A percentile compares a stretch with the other conserved stretches of the same genome.
Evolutionary conservation across 2,888 invertebrate genomes (phyloP).

Genomic region (Rosalia funebris): DNA sequence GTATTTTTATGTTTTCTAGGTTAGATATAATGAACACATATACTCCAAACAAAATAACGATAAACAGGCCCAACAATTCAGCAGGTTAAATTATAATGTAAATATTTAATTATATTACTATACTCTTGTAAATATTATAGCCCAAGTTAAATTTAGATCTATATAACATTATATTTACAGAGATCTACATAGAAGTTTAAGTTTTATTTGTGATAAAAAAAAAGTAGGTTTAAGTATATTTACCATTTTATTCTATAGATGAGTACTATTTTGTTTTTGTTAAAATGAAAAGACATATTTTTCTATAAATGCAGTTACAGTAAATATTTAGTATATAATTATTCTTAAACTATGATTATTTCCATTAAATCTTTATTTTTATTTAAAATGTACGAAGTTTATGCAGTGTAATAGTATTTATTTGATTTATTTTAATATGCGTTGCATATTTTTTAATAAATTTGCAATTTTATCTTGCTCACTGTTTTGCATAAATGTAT

Average conservation of each 20-base stretch:
- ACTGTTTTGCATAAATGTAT: too few relatives aligned
- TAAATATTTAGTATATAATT: not conserved
- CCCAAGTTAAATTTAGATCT: conserved; percentile 17
- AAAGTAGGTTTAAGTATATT: conserved; percentile 12
- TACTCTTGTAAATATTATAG: conserved; percentile 21
- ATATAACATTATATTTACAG: conserved; percentile 8
- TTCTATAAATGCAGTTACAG: not conserved
- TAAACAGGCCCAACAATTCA: conserved; percentile 61
- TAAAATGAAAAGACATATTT: not conserved
- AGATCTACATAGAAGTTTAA: too few relatives aligned
- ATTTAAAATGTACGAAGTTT: too few relatives aligned
- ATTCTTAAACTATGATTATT: too few relatives aligned
- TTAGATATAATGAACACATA: conserved; percentile 76
- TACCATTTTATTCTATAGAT: not conserved
- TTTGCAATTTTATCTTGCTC: too few relatives aligned
- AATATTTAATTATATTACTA: not conserved
- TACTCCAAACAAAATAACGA: conserved; percentile 75
- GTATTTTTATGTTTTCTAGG: conserved; percentile 64
- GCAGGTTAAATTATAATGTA: conserved; percentile 52
- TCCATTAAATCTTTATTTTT: too few relatives aligned
- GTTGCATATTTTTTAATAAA: too few relatives aligned
- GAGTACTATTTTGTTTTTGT: conserved; percentile 4
- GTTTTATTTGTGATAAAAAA: conserved; percentile 25
- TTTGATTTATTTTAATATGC: too few relatives aligned
- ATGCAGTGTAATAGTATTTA: too few relatives aligned